phyloP scores from a whole-genome alignment of 2,888 invertebrate species.

The Mesopsocus fuscifrons region DNA sequence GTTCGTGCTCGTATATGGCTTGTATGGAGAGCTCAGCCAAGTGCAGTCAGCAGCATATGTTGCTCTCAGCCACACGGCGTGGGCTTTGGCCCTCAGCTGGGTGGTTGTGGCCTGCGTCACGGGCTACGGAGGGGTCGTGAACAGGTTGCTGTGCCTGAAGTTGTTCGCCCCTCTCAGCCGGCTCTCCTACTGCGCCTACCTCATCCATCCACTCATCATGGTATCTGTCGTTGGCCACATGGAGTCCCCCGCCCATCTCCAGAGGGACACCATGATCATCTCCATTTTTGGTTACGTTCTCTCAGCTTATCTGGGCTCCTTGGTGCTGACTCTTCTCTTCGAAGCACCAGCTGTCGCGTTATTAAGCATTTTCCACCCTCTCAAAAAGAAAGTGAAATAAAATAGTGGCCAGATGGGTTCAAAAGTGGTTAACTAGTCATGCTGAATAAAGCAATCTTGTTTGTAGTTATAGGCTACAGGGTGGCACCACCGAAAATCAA shows the following conservation, averaged over 20 bases:
- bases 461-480: too few relatives aligned
- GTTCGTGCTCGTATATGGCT: conserved; percentile 22
- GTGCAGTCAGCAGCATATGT: conserved; percentile 23
- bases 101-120: conserved; percentile 27
- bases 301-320: conserved; percentile 26
- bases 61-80: conserved; percentile 27
- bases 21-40: conserved; percentile 21
- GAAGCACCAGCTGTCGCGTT: conserved; percentile 39
- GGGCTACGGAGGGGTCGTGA: conserved; percentile 26
- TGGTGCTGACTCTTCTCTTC: conserved; percentile 32
- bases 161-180: conserved; percentile 32
- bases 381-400: conserved; percentile 12
- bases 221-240: conserved; percentile 28
- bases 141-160: conserved; percentile 27
- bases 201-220: conserved; percentile 32
- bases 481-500: too few relatives aligned
- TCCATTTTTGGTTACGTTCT: conserved; percentile 26
- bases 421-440: too few relatives aligned
- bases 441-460: too few relatives aligned
- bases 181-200: conserved; percentile 31
- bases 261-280: conserved; percentile 13
- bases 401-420: too few relatives aligned
- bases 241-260: conserved; percentile 28
- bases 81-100: conserved; percentile 28
- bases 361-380: conserved; percentile 29